Base-by-base conservation (phyloP, 2,888 invertebrate genomes). In the Hetaerina titia region DNA sequence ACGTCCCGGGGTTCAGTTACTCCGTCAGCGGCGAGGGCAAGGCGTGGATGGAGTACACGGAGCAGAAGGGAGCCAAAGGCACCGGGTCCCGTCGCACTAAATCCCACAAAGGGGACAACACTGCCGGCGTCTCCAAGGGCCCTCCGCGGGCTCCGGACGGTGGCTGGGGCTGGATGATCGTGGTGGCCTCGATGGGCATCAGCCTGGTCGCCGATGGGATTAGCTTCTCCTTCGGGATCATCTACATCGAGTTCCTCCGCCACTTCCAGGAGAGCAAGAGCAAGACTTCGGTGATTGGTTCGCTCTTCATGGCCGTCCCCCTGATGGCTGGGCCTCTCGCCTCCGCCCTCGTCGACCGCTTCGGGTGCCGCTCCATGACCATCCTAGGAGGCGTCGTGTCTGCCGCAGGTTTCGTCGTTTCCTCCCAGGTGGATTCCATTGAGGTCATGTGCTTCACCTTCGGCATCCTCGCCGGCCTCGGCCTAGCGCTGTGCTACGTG, bases 131-230 rank as follows among this genome's bases (percentile, higher is more conserved):
- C 56, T 8, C 92, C n/a, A 56, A 64, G 69, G n/a, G 74, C 15
- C n/a, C 69, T 2, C n/a, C 69, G 1, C 69, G 56, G 58, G 95
- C 98, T 0, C 99, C 98, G 2, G 99, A 99, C 96, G 99, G 99
- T 17, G 99, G 99, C 22, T 99, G 98, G 98, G 99, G 99, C 9
- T 99, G 99, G 99, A 98, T 99, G 63, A 98, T 99, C 94, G 99
- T 99, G 0, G 98, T 98, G 95, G 98, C 98, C 57, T 98, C 99
- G 0, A 99, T 99, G 96, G 97, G 99, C 97, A 98, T 99, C 95
- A 99, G 99, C 96, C 97, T 99, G 95, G 98, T 99, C 96, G 99
- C 99, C 87, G 99, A 99, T 96, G 99, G 99, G 5, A 98, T 99
- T 96, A 99, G 99, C 0, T 99, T 99, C 97, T 98, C 98, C 95